A percentile compares a stretch with the other conserved stretches of the same genome.
Evolutionary conservation across 23 tunicate genomes (phyloP).

Genomic region (Trididemnum nubilum): DNA sequence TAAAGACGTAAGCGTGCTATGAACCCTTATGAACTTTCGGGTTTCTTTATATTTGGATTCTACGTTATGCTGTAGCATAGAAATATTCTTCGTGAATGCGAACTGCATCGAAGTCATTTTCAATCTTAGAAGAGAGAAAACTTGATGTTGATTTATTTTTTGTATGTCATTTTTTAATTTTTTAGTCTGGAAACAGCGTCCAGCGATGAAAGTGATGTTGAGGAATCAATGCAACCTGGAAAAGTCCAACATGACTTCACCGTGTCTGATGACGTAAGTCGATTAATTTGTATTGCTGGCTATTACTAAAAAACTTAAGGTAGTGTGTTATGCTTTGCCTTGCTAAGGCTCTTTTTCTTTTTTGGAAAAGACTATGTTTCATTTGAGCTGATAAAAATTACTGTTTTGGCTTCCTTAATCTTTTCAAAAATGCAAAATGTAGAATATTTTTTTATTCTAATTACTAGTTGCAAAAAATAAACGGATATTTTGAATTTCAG

Average conservation of each 20-base stretch:
- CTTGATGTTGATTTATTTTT: no score
- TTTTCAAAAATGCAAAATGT: no score
- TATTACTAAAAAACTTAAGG: background rate
- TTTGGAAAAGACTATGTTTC: no score
- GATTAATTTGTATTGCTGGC: background rate
- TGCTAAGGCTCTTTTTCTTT: background rate
- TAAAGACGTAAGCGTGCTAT: constrained; percentile 23
- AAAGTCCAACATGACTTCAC: constrained; percentile 65
- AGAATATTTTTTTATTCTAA: no score
- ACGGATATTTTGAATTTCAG: constrained; percentile 12
- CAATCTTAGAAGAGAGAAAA: no score
- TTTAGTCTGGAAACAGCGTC: constrained; percentile 60
- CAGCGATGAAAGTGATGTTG: constrained; percentile 88
- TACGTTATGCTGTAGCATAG: no score
- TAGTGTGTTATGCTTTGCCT: background rate
- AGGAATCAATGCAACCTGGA: constrained; percentile 43
- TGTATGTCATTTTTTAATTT: no score
- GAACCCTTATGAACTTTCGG: background rate
- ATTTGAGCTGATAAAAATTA: no score
- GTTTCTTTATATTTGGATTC: background rate
- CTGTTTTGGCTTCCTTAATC: no score
- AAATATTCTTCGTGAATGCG: no score
- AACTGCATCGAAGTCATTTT: no score
- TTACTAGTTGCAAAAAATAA: no score
- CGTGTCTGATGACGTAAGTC: constrained; percentile 49